These are phyloP conservation scores for Pangasius macronema DNA, from an alignment of 2,797 vertebrate genomes.

Conservation along the genomic window DNA sequence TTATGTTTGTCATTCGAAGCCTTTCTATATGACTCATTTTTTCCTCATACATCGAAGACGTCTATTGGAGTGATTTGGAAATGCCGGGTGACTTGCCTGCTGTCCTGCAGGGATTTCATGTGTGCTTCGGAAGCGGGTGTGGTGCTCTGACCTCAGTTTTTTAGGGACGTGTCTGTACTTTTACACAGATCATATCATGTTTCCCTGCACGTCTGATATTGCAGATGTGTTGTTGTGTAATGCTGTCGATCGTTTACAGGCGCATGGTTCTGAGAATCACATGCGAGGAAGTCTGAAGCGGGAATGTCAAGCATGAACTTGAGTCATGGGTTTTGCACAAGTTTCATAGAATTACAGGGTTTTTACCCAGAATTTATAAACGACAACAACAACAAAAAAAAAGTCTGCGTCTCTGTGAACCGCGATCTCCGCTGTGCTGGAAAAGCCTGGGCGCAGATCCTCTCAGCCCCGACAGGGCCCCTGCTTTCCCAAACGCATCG, in stretches of 20 bases:
- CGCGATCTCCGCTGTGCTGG: constrained; percentile 33
- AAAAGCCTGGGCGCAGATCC: neutral
- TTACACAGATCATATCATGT: neutral
- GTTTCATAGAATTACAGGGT: constrained; percentile 62
- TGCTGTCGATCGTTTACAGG: neutral
- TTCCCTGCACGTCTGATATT: neutral
- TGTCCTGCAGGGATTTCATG: neutral
- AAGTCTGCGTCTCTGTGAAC: neutral
- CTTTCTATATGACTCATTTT: neutral
- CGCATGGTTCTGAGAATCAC: neutral
- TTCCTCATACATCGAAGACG: neutral
- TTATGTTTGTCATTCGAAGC: neutral
- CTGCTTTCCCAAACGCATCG: neutral
- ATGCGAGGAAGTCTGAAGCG: neutral
- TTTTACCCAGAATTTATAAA: neutral
- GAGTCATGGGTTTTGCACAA: neutral
- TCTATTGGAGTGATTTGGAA: neutral
- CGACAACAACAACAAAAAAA: too few species aligned
- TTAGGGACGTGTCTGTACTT: constrained; percentile 7
- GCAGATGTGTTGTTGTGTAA: neutral
- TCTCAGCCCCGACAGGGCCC: neutral
- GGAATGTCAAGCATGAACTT: neutral
- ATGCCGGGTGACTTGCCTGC: neutral
- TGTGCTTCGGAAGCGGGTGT: neutral
- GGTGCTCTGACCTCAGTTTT: neutral